Evolutionary conservation across 2,888 invertebrate genomes (phyloP).

Genomic region (Marasmarcha lunaedactyla): DNA sequence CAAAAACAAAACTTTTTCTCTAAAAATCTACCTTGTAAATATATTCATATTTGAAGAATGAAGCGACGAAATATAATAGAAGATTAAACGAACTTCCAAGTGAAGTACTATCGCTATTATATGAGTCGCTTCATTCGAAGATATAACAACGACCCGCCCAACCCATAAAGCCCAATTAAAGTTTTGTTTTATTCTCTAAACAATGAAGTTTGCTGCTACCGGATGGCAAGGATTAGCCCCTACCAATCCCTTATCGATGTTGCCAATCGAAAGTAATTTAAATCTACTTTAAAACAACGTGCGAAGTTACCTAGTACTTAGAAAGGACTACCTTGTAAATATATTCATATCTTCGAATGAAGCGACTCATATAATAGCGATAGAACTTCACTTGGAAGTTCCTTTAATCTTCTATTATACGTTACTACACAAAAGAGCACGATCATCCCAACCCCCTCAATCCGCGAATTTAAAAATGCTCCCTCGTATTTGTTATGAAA

Average conservation of each 20-base stretch:
- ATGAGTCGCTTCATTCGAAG: conserved; percentile 7
- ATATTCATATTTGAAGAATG: conserved; percentile 3
- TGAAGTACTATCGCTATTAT: conserved; percentile 7
- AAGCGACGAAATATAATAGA: conserved; percentile 8
- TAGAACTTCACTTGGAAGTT: conserved; percentile 6
- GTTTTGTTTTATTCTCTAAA: conserved; percentile 2
- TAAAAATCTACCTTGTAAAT: neutral
- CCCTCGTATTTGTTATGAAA: too few species aligned
- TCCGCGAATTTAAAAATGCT: too few species aligned
- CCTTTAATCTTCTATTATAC: conserved; percentile 5
- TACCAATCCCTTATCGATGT: neutral
- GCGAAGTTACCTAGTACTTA: conserved; percentile 4
- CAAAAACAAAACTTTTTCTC: neutral
- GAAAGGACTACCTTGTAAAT: conserved; percentile 6
- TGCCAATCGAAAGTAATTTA: neutral
- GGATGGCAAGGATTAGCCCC: neutral
- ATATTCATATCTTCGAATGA: conserved; percentile 5
- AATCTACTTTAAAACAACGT: conserved; percentile 3
- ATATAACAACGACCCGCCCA: conserved; percentile 6
- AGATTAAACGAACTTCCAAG: conserved; percentile 7
- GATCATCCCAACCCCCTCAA: too few species aligned
- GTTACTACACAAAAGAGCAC: too few species aligned
- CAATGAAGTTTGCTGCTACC: conserved; percentile 3
- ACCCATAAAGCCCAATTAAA: neutral
- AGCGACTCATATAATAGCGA: conserved; percentile 6